These are phyloP conservation scores for Ciona savignyi DNA, from an alignment of 23 tunicate species.

Conservation along the genomic window DNA sequence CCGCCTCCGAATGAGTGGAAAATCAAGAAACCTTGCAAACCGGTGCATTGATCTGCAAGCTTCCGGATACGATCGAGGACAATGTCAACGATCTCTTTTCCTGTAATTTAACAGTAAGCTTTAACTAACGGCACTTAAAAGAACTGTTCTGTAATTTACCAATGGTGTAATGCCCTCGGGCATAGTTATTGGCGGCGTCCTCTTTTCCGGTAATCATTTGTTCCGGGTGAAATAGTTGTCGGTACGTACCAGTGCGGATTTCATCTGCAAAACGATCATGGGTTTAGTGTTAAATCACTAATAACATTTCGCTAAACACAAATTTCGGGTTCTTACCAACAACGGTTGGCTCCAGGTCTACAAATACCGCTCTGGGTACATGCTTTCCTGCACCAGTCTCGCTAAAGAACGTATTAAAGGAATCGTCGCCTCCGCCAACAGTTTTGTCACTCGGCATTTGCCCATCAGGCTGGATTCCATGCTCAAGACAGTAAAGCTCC, in stretches of 20 bases:
- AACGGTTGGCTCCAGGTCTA: background rate
- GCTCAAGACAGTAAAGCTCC: background rate
- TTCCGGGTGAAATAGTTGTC: background rate
- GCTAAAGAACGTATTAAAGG: background rate
- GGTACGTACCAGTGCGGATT: background rate
- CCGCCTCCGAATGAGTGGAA: constrained; percentile 5
- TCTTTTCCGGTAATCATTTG: background rate
- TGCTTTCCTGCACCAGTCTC: background rate
- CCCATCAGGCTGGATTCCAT: background rate
- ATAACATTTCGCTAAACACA: background rate
- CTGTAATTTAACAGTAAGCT: background rate
- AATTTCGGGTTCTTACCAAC: background rate
- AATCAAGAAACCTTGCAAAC: background rate
- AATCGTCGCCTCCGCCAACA: background rate
- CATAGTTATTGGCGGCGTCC: background rate
- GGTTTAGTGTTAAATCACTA: background rate
- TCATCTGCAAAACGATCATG: background rate
- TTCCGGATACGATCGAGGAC: background rate
- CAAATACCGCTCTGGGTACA: background rate
- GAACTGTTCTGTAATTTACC: no score
- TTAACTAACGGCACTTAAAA: no score
- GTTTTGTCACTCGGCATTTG: background rate
- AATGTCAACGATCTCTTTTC: background rate
- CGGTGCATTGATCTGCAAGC: background rate
- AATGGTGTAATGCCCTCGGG: background rate